A percentile compares a stretch with the other conserved stretches of the same genome.
phyloP scores from a whole-genome alignment of 2,888 invertebrate genomes.

The Cephus pulcher region DNA sequence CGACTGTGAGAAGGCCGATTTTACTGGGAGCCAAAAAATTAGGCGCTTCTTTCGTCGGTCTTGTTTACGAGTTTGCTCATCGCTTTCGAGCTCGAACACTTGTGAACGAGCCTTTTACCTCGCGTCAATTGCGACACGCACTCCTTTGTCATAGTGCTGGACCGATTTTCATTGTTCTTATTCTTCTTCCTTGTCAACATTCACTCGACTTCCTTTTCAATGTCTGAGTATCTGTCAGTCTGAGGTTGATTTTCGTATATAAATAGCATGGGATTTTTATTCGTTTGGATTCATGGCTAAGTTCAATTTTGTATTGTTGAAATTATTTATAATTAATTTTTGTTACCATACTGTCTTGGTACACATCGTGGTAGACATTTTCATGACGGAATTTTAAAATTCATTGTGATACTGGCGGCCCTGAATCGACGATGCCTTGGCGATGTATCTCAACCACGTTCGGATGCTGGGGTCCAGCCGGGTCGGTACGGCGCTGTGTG shows the following conservation, averaged over 20 bases:
- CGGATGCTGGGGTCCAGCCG: slow-evolving; percentile 12
- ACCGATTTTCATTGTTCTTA: background rate
- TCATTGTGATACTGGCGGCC: slow-evolving; percentile 7
- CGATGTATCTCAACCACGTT: slow-evolving; percentile 2
- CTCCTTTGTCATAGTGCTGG: background rate
- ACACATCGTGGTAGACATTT: background rate
- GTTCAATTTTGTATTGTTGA: background rate
- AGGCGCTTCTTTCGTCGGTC: slow-evolving; percentile 26
- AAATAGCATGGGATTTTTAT: background rate
- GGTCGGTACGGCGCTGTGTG: slow-evolving; percentile 45
- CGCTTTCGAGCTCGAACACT: slow-evolving; percentile 10
- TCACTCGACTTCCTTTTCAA: background rate
- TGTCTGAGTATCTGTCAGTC: background rate
- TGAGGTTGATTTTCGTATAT: background rate
- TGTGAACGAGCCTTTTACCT: slow-evolving; percentile 24
- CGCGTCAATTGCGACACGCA: background rate
- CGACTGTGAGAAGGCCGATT: slow-evolving; percentile 4
- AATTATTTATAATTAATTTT: background rate
- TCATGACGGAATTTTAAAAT: background rate
- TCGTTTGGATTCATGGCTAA: background rate
- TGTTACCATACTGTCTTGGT: background rate
- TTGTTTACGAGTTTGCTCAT: slow-evolving; percentile 30
- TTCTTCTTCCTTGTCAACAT: background rate
- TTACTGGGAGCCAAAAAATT: slow-evolving; percentile 22
- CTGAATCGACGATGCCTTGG: background rate